phyloP scores from a whole-genome alignment of 2,113 vertebrate species.

The Pogonocichla stellata region DNA sequence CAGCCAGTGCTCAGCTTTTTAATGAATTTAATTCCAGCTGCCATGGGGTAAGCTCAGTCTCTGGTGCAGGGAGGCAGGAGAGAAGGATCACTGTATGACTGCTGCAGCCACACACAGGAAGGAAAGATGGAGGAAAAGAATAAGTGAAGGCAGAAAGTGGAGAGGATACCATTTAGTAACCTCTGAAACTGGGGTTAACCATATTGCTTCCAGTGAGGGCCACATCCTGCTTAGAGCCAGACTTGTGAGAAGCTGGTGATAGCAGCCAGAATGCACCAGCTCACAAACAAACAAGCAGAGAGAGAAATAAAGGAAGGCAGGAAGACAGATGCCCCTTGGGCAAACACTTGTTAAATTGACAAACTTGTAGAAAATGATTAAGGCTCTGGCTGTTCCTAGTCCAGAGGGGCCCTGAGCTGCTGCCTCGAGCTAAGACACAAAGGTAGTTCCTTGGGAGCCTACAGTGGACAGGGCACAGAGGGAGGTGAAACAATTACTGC shows the following conservation, averaged over 20 bases:
- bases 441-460: slow-evolving; percentile 61
- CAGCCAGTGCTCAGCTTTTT: background rate
- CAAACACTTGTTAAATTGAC: slow-evolving; percentile 72
- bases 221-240: background rate
- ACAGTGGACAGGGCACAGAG: slow-evolving; percentile 62
- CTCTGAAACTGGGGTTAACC: slow-evolving; percentile 23
- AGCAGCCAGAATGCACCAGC: slow-evolving; percentile 28
- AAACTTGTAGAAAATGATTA: slow-evolving; percentile 72
- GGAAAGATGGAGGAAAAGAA: background rate
- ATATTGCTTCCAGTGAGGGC: background rate
- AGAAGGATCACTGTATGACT: background rate
- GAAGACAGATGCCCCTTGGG: slow-evolving; percentile 66
- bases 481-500: slow-evolving; percentile 69
- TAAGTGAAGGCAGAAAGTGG: background rate
- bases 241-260: background rate
- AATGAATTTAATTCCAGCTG: background rate
- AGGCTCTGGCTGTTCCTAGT: slow-evolving; percentile 59
- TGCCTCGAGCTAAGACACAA: slow-evolving; percentile 54
- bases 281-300: slow-evolving; percentile 52
- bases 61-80: background rate
- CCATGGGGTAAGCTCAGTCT: background rate
- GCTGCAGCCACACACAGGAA: background rate
- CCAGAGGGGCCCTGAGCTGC: slow-evolving; percentile 55
- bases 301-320: slow-evolving; percentile 58
- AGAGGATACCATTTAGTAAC: background rate